phyloP scores from a whole-genome alignment of 2,888 invertebrate species.

The Tetragonula carbonaria region DNA sequence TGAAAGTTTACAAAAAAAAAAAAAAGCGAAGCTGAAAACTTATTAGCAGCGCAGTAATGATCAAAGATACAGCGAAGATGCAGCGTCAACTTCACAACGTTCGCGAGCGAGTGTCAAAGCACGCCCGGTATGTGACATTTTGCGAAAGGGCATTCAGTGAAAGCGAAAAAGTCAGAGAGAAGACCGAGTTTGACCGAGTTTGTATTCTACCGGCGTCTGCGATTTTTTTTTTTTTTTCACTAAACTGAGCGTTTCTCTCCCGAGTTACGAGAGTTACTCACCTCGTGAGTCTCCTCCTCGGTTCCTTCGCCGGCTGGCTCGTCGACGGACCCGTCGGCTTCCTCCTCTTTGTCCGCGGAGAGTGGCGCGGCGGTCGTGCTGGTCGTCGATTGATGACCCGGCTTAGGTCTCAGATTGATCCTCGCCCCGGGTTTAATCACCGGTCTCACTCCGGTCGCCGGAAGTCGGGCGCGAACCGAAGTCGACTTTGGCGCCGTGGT shows the following conservation, averaged over 20 bases:
- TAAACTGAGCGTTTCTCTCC: no score
- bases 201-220: not conserved
- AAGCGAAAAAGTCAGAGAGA: slow-evolving; percentile 66
- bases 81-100: slow-evolving; percentile 14
- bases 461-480: slow-evolving; percentile 67
- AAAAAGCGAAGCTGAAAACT: no score
- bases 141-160: slow-evolving; percentile 80
- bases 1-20: no score
- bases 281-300: slow-evolving; percentile 82
- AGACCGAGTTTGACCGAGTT: slow-evolving; percentile 12
- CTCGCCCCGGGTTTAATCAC: slow-evolving; percentile 87
- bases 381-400: slow-evolving; percentile 83
- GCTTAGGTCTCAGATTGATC: slow-evolving; percentile 86
- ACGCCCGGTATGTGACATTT: slow-evolving; percentile 76
- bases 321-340: slow-evolving; percentile 70
- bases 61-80: no score
- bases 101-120: not conserved
- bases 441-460: slow-evolving; percentile 85
- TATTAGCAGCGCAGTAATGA: no score
- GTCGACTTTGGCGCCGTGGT: slow-evolving; percentile 64
- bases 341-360: slow-evolving; percentile 79
- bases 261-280: slow-evolving; percentile 34
- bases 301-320: slow-evolving; percentile 82
- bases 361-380: slow-evolving; percentile 85
- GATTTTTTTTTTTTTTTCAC: not conserved